Base-by-base conservation (phyloP, 2,888 invertebrate species). In the Drosophila monieri region DNA sequence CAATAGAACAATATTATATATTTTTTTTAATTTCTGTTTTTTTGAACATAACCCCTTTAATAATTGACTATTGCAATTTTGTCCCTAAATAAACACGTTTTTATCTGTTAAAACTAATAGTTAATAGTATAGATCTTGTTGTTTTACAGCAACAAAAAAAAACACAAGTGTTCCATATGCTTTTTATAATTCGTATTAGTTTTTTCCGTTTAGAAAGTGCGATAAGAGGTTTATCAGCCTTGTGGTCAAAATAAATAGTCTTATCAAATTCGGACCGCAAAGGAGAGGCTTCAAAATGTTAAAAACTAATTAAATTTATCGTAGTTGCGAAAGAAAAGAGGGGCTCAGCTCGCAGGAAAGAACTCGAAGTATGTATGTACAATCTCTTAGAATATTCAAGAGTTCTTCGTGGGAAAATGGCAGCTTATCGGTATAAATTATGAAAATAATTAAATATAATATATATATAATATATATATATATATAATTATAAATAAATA, bases 321-420 rank as follows among this genome's bases (percentile, higher is more conserved):
- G 27, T 30, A 27, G 18, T 44, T 18, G 43, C 12, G 27, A 27
- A 27, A 44, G 30, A 43, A 12, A 27, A 35, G 14, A 3, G 9
- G 35, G 57, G 27, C 8, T 4, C n/a, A 18, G 10, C 3, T n/a
- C 12, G 5, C 32, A 32, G n/a, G 32, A 32, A 32, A 32, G 12
- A 15, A 25, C 25, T n/a, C 39, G 0, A 43, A 8, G 27, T 27
- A 9, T 9, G 27, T 27, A 9, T 9, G 27, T n/a, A 6, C 57
- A 59, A 59, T 59, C 59, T 35, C 44, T 14, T 15, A 32, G 27
- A 27, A 27, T 44, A 14, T 4, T 53, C 25, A n/a, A 54, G 27
- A 43, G n/a, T 18, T 44, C 18, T 43, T 44, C 59, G 59, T 58
- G 59, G 43, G 59, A 60, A 59, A 44, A 27, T 2, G 25, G n/a